Evolutionary conservation across 2,113 vertebrate genomes (phyloP).

Genomic region (Takifugu bimaculatus): DNA sequence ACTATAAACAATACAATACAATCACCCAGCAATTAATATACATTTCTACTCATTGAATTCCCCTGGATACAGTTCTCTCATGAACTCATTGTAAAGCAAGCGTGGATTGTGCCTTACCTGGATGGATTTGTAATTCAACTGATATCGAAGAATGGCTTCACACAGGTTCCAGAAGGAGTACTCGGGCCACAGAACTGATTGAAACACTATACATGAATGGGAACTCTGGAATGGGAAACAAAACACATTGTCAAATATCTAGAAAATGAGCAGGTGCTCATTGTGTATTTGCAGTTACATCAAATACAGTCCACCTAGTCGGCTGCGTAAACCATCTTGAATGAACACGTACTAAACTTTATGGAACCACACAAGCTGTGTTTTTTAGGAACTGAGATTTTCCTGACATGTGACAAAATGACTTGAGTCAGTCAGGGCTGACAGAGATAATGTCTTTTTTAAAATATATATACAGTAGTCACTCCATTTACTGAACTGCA

Average conservation of each 20-base stretch:
- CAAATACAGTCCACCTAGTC: no score
- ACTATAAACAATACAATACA: no score
- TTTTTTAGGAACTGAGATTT: neutral
- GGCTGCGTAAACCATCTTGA: no score
- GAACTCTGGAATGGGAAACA: slow-evolving; percentile 79
- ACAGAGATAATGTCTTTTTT: no score
- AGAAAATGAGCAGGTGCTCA: no score
- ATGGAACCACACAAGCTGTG: neutral
- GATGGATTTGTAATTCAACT: slow-evolving; percentile 85
- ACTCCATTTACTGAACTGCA: neutral
- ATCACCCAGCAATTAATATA: no score
- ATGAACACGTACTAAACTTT: neutral
- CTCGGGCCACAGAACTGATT: slow-evolving; percentile 94
- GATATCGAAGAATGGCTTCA: slow-evolving; percentile 92
- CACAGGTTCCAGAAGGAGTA: slow-evolving; percentile 98
- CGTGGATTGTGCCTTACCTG: slow-evolving; percentile 76
- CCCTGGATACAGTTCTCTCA: no score
- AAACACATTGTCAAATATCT: neutral
- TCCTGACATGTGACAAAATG: neutral
- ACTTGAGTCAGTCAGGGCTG: neutral
- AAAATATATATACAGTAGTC: neutral
- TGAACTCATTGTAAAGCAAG: no score
- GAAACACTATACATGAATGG: slow-evolving; percentile 94
- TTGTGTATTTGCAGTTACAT: no score
- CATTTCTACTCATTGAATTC: no score